Base-by-base conservation (phyloP, 1,140 invertebrate genomes). In the Odontomachus brunneus region DNA sequence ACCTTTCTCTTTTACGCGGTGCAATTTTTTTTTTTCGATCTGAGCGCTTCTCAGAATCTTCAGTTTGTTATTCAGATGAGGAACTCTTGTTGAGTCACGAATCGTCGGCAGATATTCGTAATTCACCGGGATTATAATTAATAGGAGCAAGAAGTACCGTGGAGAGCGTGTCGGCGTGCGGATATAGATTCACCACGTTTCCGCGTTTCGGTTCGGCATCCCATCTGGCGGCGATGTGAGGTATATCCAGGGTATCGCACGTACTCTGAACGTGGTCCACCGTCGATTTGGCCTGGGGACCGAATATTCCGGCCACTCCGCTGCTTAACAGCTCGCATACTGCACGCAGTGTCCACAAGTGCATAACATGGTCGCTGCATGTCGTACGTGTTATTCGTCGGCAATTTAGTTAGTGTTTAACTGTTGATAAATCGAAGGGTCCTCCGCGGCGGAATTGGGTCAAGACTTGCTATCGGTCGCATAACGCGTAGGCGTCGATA, bases 231-330 rank as follows among this genome's bases (percentile, higher is more conserved):
- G 97, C 95, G 72, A 99, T 95, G 89, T 98, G 97, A 0, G 98
- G 98, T 71, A 99, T 96, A 94, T 98, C 97, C 90, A 98, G 96
- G 19, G 95, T 95, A 92, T 98, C 98, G 88, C 97, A 98, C 59
- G 98, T 96, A 17, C 97, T 97, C 92, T 98, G 97, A 11, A 98
- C 96, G 90, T 98, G 96, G 53, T 94, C 93, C 0, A 97, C 95
- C 0, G 96, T 95, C 22, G 93, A 88, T 83, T 93, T 94, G 14
- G 95, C 95, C 53, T 96, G 96, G 1, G 98, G 98, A 24, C 98
- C 98, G 92, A 99, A 97, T 55, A 99, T 95, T 5, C 95, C 97
- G 14, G 96, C 96, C 9, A 98, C 93, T 71, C 97, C 97, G 66
- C 94, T 93, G 15, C 91, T 86, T 75, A 96, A 89, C 75, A 96